phyloP scores from a whole-genome alignment of 2,797 vertebrate species.

The Pangasius djambal region DNA sequence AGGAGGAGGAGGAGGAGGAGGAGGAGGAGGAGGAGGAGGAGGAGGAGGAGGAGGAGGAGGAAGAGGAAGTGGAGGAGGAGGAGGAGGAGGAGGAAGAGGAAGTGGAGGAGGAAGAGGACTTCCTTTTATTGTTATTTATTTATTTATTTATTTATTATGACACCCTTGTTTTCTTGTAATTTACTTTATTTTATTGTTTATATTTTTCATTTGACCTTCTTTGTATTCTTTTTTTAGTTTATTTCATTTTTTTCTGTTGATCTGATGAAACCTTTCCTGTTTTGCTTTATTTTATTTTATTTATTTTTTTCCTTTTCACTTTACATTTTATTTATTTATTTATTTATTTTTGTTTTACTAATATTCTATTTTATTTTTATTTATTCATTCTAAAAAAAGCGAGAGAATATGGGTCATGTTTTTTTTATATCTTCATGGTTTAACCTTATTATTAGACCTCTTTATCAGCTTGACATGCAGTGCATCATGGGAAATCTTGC shows the following conservation, averaged over 20 bases:
- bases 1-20: no score
- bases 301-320: not conserved
- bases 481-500: not conserved
- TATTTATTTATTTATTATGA: not conserved
- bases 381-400: no score
- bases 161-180: not conserved
- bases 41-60: no score
- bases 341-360: no score
- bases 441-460: not conserved
- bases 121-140: not conserved
- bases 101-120: not conserved
- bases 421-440: not conserved
- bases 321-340: not conserved
- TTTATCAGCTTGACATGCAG: not conserved
- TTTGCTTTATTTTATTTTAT: not conserved
- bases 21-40: not conserved
- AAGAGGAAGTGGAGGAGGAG: no score
- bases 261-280: not conserved
- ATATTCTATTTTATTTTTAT: not conserved
- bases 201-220: not conserved
- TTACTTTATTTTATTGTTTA: not conserved
- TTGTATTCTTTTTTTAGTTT: not conserved
- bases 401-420: not conserved
- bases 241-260: no score
- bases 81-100: no score